These are phyloP conservation scores for Aleiodes leptofemur DNA, from an alignment of 2,888 invertebrate genomes.

Conservation along the genomic window DNA sequence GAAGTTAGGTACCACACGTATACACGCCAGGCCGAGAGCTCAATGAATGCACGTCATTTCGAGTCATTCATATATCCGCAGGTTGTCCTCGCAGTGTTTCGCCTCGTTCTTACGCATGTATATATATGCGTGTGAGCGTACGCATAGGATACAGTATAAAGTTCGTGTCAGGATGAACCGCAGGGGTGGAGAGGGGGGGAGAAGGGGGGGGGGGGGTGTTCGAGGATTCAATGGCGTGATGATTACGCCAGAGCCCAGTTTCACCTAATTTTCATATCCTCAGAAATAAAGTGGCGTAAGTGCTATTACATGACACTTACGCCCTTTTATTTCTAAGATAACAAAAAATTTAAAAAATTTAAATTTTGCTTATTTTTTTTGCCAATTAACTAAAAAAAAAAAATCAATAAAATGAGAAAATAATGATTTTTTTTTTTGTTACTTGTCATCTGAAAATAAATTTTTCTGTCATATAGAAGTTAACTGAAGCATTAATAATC, in stretches of 20 bases:
- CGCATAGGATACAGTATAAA: constrained; percentile 21
- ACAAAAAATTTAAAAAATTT: too few species aligned
- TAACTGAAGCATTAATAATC: too few species aligned
- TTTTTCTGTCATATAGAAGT: too few species aligned
- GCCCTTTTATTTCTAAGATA: too few species aligned
- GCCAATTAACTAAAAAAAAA: too few species aligned
- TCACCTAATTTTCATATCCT: constrained; percentile 7
- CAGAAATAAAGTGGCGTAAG: too few species aligned
- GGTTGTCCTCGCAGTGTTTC: constrained; percentile 65
- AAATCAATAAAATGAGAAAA: too few species aligned
- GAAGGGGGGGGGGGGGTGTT: constrained; percentile 1
- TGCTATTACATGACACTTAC: too few species aligned
- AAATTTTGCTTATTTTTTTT: too few species aligned
- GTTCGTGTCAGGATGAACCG: constrained; percentile 40
- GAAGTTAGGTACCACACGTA: constrained; percentile 49
- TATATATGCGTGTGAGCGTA: constrained; percentile 48
- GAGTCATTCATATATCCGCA: constrained; percentile 72
- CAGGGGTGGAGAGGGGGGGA: constrained; percentile 19
- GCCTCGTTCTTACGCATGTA: constrained; percentile 53
- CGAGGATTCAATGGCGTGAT: constrained; percentile 47
- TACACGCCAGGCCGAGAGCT: constrained; percentile 63
- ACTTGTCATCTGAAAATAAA: too few species aligned
- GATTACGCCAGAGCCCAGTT: constrained; percentile 7
- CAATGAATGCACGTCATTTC: constrained; percentile 72
- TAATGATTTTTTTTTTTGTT: too few species aligned